Conservation (phyloP, 2,888 invertebrate genomes). For the Embidobia sp. region DNA sequence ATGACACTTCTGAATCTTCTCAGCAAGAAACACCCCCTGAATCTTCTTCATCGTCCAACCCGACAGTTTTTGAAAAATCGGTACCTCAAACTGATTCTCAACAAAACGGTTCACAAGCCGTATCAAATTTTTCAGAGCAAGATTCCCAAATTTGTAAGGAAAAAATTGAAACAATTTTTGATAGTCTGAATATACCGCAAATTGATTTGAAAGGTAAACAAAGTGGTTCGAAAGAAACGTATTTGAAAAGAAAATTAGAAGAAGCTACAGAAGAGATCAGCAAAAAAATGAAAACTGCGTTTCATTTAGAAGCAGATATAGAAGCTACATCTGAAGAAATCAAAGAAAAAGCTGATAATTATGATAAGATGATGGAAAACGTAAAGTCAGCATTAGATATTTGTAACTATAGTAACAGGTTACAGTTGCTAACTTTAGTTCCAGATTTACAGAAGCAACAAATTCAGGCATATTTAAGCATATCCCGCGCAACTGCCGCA, state of each 20-base stretch:
- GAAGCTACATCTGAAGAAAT: not conserved
- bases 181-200: not conserved
- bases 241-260: slow-evolving; percentile 3
- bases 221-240: not conserved
- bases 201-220: not conserved
- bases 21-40: not conserved
- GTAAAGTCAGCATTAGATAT: not conserved
- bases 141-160: not conserved
- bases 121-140: not conserved
- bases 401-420: not conserved
- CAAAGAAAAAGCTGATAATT: not conserved
- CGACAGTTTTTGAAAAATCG: too few relatives aligned
- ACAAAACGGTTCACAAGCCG: not conserved
- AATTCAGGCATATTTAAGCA: not conserved
- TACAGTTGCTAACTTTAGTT: slow-evolving; percentile 1
- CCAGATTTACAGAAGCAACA: not conserved
- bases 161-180: not conserved
- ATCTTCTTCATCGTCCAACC: too few relatives aligned
- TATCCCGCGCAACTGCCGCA: not conserved
- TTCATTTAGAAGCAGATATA: not conserved
- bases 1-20: not conserved
- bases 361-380: not conserved
- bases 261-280: not conserved
- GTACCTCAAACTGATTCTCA: too few relatives aligned
- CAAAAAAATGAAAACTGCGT: not conserved